Percentiles rank a stretch among this genome's conserved stretches.
These are phyloP conservation scores for Punctoribates punctum DNA, from an alignment of 2,888 invertebrate species.

Conservation along the genomic window DNA sequence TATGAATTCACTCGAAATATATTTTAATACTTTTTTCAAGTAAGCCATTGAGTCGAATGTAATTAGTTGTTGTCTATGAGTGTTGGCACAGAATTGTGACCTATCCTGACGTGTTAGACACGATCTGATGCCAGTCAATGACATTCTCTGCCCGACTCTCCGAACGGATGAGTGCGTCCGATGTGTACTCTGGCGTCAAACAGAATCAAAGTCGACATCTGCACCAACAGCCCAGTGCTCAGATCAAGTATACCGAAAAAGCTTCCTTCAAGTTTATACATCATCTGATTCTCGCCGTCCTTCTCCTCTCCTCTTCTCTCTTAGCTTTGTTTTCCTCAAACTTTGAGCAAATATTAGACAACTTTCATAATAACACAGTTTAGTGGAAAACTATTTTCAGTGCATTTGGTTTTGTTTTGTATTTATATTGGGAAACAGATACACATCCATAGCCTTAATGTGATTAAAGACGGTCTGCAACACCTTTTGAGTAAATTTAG, in stretches of 20 bases:
- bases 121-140: conserved; percentile 5
- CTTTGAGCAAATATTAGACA: not conserved
- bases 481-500: no score
- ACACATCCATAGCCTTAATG: no score
- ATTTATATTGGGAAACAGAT: no score
- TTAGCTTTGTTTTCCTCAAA: not conserved
- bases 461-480: no score
- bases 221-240: not conserved
- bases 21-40: not conserved
- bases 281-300: not conserved
- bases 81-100: not conserved
- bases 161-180: not conserved
- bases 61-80: not conserved
- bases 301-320: not conserved
- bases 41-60: conserved; percentile 1
- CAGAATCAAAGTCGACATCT: conserved; percentile 30
- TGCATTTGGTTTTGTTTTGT: no score
- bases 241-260: not conserved
- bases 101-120: conserved; percentile 3
- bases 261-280: not conserved
- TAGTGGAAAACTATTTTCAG: conserved; percentile 10
- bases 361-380: conserved; percentile 12
- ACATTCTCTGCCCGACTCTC: not conserved
- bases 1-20: not conserved
- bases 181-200: not conserved